phyloP scores from a whole-genome alignment of 2,113 vertebrate species.

The Gulo gulo region DNA sequence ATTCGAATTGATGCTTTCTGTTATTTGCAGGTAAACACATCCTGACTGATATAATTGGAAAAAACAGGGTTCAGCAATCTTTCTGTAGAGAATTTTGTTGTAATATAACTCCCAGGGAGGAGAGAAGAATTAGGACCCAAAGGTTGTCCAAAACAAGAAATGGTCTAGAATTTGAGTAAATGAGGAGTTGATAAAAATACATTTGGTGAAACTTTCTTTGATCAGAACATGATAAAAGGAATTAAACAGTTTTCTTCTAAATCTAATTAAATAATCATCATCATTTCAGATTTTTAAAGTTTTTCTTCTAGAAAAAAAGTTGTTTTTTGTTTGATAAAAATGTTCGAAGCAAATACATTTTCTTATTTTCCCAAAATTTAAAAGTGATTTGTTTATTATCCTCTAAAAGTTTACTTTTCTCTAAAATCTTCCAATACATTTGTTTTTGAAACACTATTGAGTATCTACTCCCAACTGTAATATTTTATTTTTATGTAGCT shows the following conservation, averaged over 20 bases:
- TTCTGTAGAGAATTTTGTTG: background rate
- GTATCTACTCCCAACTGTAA: background rate
- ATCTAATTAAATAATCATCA: background rate
- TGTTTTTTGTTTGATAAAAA: background rate
- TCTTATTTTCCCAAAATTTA: background rate
- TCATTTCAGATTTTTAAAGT: background rate
- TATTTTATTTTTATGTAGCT: slow-evolving; percentile 3
- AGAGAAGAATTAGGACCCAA: background rate
- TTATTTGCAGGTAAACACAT: background rate
- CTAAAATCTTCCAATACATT: background rate
- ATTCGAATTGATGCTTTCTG: background rate
- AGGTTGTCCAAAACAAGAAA: background rate
- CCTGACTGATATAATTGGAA: background rate
- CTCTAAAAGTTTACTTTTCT: background rate
- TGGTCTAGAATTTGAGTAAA: background rate
- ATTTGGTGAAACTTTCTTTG: background rate
- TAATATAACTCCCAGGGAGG: background rate
- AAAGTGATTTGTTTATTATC: background rate
- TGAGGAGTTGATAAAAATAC: background rate
- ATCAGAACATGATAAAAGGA: slow-evolving; percentile 20
- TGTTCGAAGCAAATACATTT: background rate
- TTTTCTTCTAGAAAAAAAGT: background rate
- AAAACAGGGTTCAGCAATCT: background rate
- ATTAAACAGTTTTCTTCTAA: background rate
- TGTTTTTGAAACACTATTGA: background rate